A percentile compares a stretch with the other conserved stretches of the same genome.
phyloP scores from a whole-genome alignment of 2,888 invertebrate genomes.

The Dugesia japonica region DNA sequence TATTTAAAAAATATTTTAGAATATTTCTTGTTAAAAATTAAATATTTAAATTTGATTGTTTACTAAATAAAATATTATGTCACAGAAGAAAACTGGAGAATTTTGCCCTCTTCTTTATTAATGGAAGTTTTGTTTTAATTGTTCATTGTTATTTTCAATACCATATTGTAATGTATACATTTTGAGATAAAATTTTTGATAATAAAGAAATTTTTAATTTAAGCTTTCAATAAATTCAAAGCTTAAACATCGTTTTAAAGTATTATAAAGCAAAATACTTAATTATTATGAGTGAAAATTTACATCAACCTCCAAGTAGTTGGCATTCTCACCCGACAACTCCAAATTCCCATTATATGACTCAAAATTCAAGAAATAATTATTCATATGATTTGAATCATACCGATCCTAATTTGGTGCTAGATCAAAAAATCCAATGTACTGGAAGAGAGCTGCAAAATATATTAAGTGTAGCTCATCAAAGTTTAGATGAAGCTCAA shows the following conservation, averaged over 20 bases:
- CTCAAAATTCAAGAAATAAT: neutral
- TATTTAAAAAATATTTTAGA: too few species aligned
- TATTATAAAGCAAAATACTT: neutral
- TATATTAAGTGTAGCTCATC: constrained; percentile 96
- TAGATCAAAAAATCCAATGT: constrained; percentile 27
- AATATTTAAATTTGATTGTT: too few species aligned
- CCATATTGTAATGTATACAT: constrained; percentile 14
- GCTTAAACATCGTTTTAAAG: neutral
- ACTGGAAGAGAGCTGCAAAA: constrained; percentile 57
- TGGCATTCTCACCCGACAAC: constrained; percentile 8
- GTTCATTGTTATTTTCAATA: neutral
- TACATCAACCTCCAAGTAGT: neutral
- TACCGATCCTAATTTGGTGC: constrained; percentile 21
- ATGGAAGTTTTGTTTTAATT: neutral
- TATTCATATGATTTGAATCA: neutral
- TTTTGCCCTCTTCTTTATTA: constrained; percentile 5
- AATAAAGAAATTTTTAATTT: neutral
- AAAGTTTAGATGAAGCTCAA: constrained; percentile 91
- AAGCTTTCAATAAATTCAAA: neutral
- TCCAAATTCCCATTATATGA: neutral
- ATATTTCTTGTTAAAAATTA: too few species aligned
- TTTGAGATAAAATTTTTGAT: neutral
- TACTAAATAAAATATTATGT: too few species aligned
- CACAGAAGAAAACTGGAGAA: too few species aligned
- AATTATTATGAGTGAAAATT: neutral